These are phyloP conservation scores for Hippocampus mohnikei DNA, from an alignment of 2,113 vertebrate species.

Conservation along the genomic window DNA sequence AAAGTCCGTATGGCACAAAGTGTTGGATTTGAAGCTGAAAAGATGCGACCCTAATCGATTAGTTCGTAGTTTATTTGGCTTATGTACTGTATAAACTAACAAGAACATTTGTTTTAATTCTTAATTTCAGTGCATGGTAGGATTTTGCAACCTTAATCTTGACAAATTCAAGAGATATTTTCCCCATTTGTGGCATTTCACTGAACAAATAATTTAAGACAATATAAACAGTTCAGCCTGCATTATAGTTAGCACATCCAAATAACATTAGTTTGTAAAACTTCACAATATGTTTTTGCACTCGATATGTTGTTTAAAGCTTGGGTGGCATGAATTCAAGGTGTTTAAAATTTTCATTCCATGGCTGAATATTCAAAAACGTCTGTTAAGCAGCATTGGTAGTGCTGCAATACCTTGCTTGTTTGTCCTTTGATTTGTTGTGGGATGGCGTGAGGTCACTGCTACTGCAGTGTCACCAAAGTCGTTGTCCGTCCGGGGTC, in stretches of 20 bases:
- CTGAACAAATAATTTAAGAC: neutral
- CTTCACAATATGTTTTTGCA: neutral
- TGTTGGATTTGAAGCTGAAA: neutral
- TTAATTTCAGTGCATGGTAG: neutral
- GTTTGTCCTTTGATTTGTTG: constrained; percentile 26
- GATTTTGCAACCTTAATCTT: neutral
- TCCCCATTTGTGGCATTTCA: neutral
- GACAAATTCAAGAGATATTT: neutral
- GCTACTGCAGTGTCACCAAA: constrained; percentile 34
- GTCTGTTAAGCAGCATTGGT: neutral
- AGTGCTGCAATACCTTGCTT: constrained; percentile 7
- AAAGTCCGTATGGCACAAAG: neutral
- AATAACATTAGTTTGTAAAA: neutral
- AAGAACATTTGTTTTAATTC: neutral
- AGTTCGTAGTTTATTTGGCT: neutral
- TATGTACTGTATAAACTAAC: neutral
- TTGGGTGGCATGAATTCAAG: too few species aligned
- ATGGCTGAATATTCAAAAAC: neutral
- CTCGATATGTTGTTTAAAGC: too few species aligned
- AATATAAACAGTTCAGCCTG: neutral
- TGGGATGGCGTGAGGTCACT: constrained; percentile 26
- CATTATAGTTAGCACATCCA: neutral
- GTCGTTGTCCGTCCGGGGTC: constrained; percentile 23
- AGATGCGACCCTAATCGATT: neutral
- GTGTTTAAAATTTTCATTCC: neutral